A percentile compares a stretch with the other conserved stretches of the same genome.
Evolutionary conservation across 2,113 vertebrate genomes (phyloP).

Genomic region (Geothlypis trichas): DNA sequence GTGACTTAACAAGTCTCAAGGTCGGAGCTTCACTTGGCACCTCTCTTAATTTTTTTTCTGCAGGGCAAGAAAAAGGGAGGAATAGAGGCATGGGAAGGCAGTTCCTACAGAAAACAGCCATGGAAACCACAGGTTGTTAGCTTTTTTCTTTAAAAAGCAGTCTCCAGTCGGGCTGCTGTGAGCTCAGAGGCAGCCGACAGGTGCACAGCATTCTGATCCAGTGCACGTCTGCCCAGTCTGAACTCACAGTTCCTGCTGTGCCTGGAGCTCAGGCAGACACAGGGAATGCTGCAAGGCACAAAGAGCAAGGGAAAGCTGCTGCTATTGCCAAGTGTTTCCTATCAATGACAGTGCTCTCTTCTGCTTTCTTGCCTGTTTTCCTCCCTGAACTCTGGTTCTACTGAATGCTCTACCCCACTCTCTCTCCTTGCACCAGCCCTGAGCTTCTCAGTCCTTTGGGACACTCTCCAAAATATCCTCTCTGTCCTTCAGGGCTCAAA

Average conservation of each 20-base stretch:
- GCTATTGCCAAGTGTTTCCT: background rate
- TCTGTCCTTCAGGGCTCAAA: background rate
- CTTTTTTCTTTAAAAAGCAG: background rate
- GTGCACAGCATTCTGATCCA: background rate
- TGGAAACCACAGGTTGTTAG: background rate
- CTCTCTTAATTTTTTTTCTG: background rate
- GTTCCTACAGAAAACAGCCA: background rate
- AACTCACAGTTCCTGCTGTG: background rate
- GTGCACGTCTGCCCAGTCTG: background rate
- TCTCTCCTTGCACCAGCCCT: background rate
- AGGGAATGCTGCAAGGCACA: background rate
- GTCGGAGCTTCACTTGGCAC: accelerated
- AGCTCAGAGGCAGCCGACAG: background rate
- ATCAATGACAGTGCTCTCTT: background rate
- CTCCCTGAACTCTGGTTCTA: background rate
- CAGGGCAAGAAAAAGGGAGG: background rate
- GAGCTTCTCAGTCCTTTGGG: background rate
- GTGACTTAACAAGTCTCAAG: background rate
- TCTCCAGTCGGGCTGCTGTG: accelerated
- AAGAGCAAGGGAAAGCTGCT: background rate
- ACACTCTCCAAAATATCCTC: background rate
- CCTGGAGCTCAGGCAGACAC: background rate
- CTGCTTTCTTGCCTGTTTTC: background rate
- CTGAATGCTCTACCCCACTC: too few relatives aligned
- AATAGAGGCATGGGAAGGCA: background rate